phyloP scores from a whole-genome alignment of 1,140 invertebrate species.

The Hyphantria cunea region DNA sequence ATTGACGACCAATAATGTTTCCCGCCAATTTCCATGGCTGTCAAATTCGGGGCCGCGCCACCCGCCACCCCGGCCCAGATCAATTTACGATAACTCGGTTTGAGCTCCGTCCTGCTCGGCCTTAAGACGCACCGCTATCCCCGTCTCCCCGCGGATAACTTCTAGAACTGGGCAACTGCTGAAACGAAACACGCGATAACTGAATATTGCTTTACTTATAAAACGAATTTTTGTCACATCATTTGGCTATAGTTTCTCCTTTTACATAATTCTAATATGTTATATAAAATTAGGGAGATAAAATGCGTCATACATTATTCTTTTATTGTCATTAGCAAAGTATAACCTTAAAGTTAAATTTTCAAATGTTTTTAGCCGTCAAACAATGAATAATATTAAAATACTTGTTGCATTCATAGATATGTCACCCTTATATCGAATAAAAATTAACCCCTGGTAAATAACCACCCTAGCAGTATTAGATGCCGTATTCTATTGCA shows the following conservation, averaged over 20 bases:
- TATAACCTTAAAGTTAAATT: no score
- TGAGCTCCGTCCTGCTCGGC: constrained; percentile 59
- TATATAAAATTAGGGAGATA: no score
- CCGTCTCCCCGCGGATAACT: constrained; percentile 67
- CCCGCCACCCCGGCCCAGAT: constrained; percentile 64
- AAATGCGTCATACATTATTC: no score
- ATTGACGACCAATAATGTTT: constrained; percentile 72
- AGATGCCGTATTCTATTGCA: constrained; percentile 36
- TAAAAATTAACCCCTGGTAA: constrained; percentile 16
- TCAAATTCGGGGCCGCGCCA: constrained; percentile 70
- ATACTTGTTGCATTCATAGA: no score
- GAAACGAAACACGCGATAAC: constrained; percentile 43
- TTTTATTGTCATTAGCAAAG: no score
- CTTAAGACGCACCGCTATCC: constrained; percentile 67
- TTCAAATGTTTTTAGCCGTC: not conserved
- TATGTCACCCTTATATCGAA: no score
- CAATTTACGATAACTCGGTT: constrained; percentile 75
- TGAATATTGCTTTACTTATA: constrained; percentile 11
- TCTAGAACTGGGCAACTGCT: constrained; percentile 60
- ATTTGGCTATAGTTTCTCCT: no score
- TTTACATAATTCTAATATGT: no score
- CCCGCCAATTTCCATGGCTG: constrained; percentile 79
- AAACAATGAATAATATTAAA: constrained; percentile 8
- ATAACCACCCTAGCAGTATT: constrained; percentile 14
- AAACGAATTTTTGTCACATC: constrained; percentile 2